Evolutionary conservation across 1,140 invertebrate species (phyloP), one percentile per base, ranked within the genome.

Genomic region (Zaprionus kolodkinae): DNA sequence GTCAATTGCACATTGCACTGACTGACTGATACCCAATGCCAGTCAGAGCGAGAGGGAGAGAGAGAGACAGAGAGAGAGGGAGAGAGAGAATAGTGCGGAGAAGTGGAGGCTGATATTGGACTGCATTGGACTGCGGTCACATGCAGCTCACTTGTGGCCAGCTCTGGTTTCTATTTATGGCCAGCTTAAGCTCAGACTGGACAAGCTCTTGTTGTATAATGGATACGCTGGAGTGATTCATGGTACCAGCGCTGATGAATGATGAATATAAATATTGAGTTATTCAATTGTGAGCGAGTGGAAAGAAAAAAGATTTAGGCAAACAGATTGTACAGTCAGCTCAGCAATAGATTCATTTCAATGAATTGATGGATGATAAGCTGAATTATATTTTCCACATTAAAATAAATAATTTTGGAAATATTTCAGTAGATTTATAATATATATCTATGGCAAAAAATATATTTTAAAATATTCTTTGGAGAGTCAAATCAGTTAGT

Each of bases 101-200:
- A 43, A 33, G n/a, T 25, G 45, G 45, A 56, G 40, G 35, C 4
- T 38, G 10, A 17, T n/a, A n/a, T 6, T 15, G 54, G 50, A 25
- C 45, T 10, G 30, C 12, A 38, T 12, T 33, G 27, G 27, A 30
- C 17, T n/a, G 2, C 61, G 57, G 69, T 76, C 69, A 76, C 74
- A 76, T 76, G 74, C 63, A 62, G 61, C 17, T 57, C 11, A 74
- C 50, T 52, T 52, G 68, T 75, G 67, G 67, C 9, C 61, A 61
- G 61, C 73, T 72, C 56, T 21, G 59, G 25, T 61, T 72, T 60
- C 56, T 72, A 66, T 76, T 76, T 72, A 43, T 76, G 54, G 52
- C 17, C 43, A 6, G 33, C 64, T 45, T 36, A 54, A 56, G 45
- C 71, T 33, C 27, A 4, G 27, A 5, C 45, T 36, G 21, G 50